Percentiles rank a stretch among this genome's conserved stretches.
These are phyloP conservation scores for Meteorus cinctellus DNA, from an alignment of 2,888 invertebrate species.

Conservation along the genomic window DNA sequence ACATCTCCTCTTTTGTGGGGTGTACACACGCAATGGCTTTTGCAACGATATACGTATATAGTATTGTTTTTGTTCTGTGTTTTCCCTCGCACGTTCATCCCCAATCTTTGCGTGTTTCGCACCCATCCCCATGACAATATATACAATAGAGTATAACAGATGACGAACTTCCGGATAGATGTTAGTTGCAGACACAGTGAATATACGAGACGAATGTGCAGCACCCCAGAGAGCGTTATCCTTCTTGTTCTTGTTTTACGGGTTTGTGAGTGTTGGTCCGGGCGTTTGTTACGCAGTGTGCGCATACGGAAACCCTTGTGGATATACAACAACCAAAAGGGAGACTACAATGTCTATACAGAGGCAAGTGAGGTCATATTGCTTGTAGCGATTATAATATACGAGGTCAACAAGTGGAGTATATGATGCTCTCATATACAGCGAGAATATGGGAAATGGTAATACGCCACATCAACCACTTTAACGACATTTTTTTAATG, in stretches of 20 bases:
- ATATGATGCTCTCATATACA: background rate
- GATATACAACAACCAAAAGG: background rate
- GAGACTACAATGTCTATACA: background rate
- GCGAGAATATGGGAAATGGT: background rate
- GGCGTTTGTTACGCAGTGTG: constrained; percentile 5
- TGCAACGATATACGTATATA: constrained; percentile 15
- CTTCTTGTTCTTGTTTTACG: constrained; percentile 19
- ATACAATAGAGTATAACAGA: constrained; percentile 21
- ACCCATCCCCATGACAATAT: background rate
- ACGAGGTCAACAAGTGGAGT: constrained; percentile 26
- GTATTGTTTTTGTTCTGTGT: constrained; percentile 5
- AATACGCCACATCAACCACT: constrained; percentile 9
- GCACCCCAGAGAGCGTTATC: background rate
- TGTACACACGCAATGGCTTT: constrained; percentile 8
- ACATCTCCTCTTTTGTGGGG: constrained; percentile 14
- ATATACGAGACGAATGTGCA: background rate
- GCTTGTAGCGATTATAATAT: constrained; percentile 20
- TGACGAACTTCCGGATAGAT: constrained; percentile 29
- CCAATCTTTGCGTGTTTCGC: constrained; percentile 12
- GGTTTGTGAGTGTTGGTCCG: constrained; percentile 16
- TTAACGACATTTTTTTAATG: background rate
- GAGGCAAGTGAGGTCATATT: constrained; percentile 20
- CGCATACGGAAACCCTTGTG: background rate
- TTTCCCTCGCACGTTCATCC: constrained; percentile 7
- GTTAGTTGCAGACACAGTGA: background rate